These are phyloP conservation scores for Parambassis ranga DNA, from an alignment of 2,797 vertebrate genomes.

Conservation along the genomic window DNA sequence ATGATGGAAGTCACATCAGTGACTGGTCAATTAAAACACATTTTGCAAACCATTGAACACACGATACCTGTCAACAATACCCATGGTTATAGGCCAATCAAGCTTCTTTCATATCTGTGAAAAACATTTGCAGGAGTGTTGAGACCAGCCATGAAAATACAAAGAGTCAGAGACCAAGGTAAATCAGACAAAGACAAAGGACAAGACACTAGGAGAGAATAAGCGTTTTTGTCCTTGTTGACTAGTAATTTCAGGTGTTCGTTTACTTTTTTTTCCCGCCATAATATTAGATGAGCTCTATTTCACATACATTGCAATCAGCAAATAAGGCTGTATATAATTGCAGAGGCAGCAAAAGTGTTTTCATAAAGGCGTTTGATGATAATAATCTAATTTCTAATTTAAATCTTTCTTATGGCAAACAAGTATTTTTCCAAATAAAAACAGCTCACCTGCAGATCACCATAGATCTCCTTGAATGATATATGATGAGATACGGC, in stretches of 20 bases:
- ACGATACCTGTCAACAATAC: conserved; percentile 1
- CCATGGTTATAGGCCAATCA: background rate
- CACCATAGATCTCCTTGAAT: background rate
- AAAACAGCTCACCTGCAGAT: no score
- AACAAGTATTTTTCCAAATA: background rate
- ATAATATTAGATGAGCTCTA: no score
- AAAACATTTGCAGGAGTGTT: background rate
- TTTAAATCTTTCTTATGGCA: conserved; percentile 1
- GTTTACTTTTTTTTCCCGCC: no score
- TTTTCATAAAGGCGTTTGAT: background rate
- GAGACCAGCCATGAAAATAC: no score
- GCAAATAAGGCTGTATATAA: background rate
- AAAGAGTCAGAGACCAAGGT: background rate
- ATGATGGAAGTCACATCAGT: no score
- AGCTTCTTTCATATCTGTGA: background rate
- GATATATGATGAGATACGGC: background rate
- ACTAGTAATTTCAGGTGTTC: no score
- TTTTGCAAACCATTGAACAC: conserved; percentile 11
- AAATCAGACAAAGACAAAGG: background rate
- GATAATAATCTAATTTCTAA: background rate
- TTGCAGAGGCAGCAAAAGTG: background rate
- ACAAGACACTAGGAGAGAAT: no score
- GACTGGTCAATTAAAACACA: background rate
- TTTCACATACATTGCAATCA: no score
- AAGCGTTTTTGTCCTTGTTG: no score